Evolutionary conservation across 2,113 vertebrate species (phyloP), one percentile per base, ranked within the genome.

Genomic region (Aegithalos caudatus): DNA sequence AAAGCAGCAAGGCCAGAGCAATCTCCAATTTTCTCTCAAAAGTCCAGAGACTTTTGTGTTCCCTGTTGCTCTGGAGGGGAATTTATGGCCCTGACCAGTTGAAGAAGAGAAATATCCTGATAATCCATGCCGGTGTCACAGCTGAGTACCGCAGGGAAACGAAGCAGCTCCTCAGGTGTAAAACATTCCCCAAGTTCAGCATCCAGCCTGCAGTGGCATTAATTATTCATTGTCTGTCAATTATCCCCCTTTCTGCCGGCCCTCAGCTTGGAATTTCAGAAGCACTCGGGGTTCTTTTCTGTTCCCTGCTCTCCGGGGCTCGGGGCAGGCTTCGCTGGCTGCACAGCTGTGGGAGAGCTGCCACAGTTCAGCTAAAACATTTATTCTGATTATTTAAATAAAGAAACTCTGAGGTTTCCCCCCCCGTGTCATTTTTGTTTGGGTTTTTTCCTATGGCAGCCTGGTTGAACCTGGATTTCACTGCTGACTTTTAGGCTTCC

Each of bases 221-320:
- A 54, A 90, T 81, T 79, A 81, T 69, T 74, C n/a, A 86, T 72
- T 19, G 73, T 33, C 79, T 3, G 24, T 7, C 64, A 81, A 10
- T 88, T 73, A 54, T 44, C 38, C 19, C 27, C 44, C 40, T 67
- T 58, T 45, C 72, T 71, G 90, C 82, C 1, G 0, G 22, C 23
- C 47, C 38, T 57, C 44, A 14, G 66, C 64, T 47, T 72, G 45
- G 37, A 60, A 69, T 67, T 69, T 69, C 64, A 83, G 50, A 15
- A 18, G 57, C 25, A 1, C 14, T 11, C 2, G 0, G 13, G 1
- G 27, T 33, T 61, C 6, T 15, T 29, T 28, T 48, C 74, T 42
- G 2, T 16, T 35, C 67, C 37, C 53, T 4, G 38, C 27, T 48
- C 48, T 72, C 37, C 73, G 6, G 77, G n/a, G 24, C 62, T 76